These are phyloP conservation scores for Hippasteria phrygiana DNA, from an alignment of 53 echinoderm and acorn worm genomes.

Conservation along the genomic window DNA sequence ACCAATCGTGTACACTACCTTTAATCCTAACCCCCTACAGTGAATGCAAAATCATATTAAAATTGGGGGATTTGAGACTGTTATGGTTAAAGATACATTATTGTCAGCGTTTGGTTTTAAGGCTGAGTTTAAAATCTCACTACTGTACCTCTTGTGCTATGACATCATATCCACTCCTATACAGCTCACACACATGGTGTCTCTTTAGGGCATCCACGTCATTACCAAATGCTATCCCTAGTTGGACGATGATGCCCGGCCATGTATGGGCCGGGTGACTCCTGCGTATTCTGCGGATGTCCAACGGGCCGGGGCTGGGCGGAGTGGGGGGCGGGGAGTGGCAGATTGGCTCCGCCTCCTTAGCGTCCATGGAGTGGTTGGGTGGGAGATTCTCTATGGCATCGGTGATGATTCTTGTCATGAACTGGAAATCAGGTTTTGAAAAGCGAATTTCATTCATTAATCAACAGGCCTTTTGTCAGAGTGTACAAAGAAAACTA, in stretches of 20 bases:
- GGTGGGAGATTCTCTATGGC: slow-evolving; percentile 80
- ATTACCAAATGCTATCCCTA: slow-evolving; percentile 79
- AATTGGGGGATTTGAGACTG: too few species aligned
- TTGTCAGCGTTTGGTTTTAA: too few species aligned
- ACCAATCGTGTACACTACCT: too few species aligned
- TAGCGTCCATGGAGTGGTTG: slow-evolving; percentile 59
- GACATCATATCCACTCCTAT: slow-evolving; percentile 91
- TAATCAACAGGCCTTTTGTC: too few species aligned
- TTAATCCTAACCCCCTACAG: too few species aligned
- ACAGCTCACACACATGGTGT: slow-evolving; percentile 93
- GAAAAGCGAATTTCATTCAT: not conserved
- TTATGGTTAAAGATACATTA: too few species aligned
- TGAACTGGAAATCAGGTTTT: slow-evolving; percentile 68
- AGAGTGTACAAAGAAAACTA: too few species aligned
- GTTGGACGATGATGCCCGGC: slow-evolving; percentile 79
- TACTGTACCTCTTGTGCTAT: slow-evolving; percentile 87
- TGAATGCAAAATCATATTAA: too few species aligned
- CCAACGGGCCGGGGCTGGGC: slow-evolving; percentile 53
- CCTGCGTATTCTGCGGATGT: slow-evolving; percentile 68
- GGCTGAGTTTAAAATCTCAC: not conserved
- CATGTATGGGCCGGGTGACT: slow-evolving; percentile 80
- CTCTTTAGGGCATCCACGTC: slow-evolving; percentile 87
- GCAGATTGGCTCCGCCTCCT: slow-evolving; percentile 47
- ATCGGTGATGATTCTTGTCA: slow-evolving; percentile 72
- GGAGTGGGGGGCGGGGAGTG: slow-evolving; percentile 39